These are phyloP conservation scores for Edolisoma coerulescens DNA, from an alignment of 2,113 vertebrate genomes.

Conservation along the genomic window DNA sequence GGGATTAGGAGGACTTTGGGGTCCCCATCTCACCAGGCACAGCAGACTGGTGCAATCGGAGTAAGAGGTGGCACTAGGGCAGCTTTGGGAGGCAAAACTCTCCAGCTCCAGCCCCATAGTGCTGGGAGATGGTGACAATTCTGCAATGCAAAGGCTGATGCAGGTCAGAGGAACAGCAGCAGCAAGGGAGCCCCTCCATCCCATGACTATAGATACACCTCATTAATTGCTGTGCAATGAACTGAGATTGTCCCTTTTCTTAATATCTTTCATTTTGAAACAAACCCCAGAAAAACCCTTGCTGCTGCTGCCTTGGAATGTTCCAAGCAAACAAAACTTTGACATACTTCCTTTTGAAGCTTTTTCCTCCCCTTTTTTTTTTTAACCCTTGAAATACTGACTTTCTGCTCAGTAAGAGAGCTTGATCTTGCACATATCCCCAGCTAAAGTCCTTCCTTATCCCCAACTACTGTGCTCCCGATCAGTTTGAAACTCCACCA, in stretches of 20 bases:
- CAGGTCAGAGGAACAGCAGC: neutral
- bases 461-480: accelerated
- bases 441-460: neutral
- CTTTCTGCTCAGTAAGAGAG: neutral
- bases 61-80: neutral
- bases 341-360: neutral
- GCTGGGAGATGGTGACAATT: neutral
- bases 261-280: neutral
- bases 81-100: neutral
- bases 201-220: neutral
- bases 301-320: neutral
- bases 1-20: neutral
- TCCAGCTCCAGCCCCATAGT: accelerated
- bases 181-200: neutral
- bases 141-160: accelerated
- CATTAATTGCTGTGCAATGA: neutral
- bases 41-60: neutral
- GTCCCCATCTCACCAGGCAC: neutral
- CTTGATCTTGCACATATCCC: no score
- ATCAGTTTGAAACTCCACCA: neutral
- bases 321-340: neutral
- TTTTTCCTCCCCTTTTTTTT: neutral
- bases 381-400: neutral
- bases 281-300: neutral
- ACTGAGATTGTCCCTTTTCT: neutral